These are phyloP conservation scores for Triplophysa yarkandensis DNA, from an alignment of 2,797 vertebrate species.

Conservation along the genomic window DNA sequence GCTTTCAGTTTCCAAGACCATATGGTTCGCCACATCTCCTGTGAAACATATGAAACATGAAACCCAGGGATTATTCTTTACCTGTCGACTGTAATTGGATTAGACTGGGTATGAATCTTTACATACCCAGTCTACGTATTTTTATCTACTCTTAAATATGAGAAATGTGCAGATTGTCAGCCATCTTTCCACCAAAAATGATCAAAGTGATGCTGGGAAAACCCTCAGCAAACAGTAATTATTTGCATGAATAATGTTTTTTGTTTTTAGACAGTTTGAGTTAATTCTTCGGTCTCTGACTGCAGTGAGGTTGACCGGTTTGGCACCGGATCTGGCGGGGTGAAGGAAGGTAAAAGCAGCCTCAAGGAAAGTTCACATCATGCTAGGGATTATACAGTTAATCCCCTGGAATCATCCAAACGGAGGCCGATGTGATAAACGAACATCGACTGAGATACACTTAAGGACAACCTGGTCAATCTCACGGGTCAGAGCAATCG, in stretches of 20 bases:
- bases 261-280: conserved; percentile 27
- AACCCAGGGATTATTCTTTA: conserved; percentile 27
- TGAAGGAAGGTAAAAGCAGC: conserved; percentile 34
- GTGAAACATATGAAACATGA: conserved; percentile 17
- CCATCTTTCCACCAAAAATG: conserved; percentile 14
- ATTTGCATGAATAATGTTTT: conserved; percentile 32
- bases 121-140: not conserved
- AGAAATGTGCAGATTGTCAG: conserved; percentile 20
- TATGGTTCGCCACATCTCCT: not conserved
- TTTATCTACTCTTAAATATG: conserved; percentile 18
- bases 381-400: conserved; percentile 48
- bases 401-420: conserved; percentile 46
- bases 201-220: conserved; percentile 8
- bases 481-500: conserved; percentile 28
- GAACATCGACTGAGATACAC: conserved; percentile 39
- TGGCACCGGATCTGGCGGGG: not conserved
- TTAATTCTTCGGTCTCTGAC: not conserved
- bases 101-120: conserved; percentile 17
- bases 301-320: conserved; percentile 1
- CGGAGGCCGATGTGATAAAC: conserved; percentile 42
- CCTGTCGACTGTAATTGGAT: conserved; percentile 24
- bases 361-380: conserved; percentile 43
- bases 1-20: conserved; percentile 7
- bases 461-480: conserved; percentile 37
- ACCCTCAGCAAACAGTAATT: conserved; percentile 41